phyloP scores from a whole-genome alignment of 2,888 invertebrate genomes.

The Xestoiulus laeticollis region DNA sequence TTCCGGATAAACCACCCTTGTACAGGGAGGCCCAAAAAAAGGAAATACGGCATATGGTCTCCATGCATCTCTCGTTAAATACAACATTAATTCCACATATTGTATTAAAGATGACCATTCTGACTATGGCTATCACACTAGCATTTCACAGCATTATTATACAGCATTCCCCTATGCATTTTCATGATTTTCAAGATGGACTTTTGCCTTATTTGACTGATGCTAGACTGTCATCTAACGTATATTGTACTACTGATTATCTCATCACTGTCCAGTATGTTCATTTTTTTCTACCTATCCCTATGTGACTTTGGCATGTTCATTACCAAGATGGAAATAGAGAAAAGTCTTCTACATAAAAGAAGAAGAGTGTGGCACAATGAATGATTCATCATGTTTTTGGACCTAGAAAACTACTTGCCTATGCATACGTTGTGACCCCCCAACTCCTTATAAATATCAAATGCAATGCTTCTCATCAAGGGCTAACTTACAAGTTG shows the following conservation, averaged over 20 bases:
- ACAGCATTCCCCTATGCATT: not conserved
- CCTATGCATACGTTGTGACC: conserved; percentile 20
- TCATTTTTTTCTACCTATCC: not conserved
- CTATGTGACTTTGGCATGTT: not conserved
- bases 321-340: conserved; percentile 22
- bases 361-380: conserved; percentile 21
- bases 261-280: conserved; percentile 1
- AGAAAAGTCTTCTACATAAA: not conserved
- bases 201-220: conserved; percentile 34
- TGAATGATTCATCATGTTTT: conserved; percentile 49
- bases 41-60: too few relatives aligned
- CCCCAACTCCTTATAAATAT: conserved; percentile 45
- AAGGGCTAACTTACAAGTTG: conserved; percentile 41
- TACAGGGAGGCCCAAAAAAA: too few relatives aligned
- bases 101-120: not conserved
- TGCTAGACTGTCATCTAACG: not conserved
- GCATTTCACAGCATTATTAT: conserved; percentile 1
- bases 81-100: not conserved
- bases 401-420: conserved; percentile 24
- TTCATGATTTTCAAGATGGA: not conserved
- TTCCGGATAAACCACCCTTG: too few relatives aligned
- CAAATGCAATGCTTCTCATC: conserved; percentile 47
- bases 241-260: not conserved
- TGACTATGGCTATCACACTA: not conserved
- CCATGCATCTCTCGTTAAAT: too few relatives aligned